Conservation (phyloP, 1,140 invertebrate species). For the Pachypsylla venusta region DNA sequence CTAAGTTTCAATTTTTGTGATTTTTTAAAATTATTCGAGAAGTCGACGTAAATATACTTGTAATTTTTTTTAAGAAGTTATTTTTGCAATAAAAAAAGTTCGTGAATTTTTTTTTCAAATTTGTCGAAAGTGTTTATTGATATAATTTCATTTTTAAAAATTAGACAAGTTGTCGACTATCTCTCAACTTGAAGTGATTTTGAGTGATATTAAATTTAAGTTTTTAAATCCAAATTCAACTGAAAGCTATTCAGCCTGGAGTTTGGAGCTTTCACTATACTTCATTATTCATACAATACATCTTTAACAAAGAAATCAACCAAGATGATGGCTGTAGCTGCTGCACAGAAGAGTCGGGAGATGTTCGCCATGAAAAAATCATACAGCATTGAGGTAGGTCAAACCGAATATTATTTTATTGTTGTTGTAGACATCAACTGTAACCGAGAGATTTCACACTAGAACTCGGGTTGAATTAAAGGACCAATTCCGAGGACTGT, state of each 20-base stretch:
- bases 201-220: conserved; percentile 25
- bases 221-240: conserved; percentile 13
- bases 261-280: conserved; percentile 21
- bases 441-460: too few species aligned
- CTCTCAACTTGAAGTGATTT: conserved; percentile 15
- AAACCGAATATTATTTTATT: too few species aligned
- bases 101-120: background rate
- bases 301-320: conserved; percentile 11
- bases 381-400: conserved; percentile 89
- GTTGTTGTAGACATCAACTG: too few species aligned
- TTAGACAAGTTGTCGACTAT: conserved; percentile 19
- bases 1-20: background rate
- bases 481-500: too few species aligned
- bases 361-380: conserved; percentile 92
- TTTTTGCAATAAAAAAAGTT: conserved; percentile 16
- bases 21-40: conserved; percentile 1
- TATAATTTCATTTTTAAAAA: conserved; percentile 10
- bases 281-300: conserved; percentile 11
- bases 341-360: conserved; percentile 77
- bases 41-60: conserved; percentile 20
- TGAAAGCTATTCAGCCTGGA: conserved; percentile 16
- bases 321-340: conserved; percentile 62
- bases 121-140: conserved; percentile 11
- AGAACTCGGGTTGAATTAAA: too few species aligned
- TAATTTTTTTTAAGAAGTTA: conserved; percentile 15